Base-by-base conservation (phyloP, 1,140 invertebrate species). In the Drosophila subobscura region DNA sequence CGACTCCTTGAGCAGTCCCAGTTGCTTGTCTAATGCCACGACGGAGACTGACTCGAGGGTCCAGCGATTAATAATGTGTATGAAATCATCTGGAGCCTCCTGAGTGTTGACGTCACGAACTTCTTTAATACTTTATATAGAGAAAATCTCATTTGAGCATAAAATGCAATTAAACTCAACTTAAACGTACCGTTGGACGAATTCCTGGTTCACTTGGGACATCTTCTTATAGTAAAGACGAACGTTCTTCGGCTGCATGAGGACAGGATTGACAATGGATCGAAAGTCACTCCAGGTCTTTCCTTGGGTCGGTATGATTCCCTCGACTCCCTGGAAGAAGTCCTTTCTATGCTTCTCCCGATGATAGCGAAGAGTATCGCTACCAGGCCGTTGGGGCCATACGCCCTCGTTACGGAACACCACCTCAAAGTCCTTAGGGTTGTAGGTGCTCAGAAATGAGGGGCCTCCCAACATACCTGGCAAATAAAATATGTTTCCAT, bases 11-110 rank as follows among this genome's bases (percentile, higher is more conserved):
- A 91, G 68, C 5, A 52, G 95, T 81, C 77, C 94, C 5, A 97
- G 89, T 20, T 95, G 92, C 23, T 93, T 93, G 25, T 96, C 95
- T 52, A 96, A 88, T 10, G 95, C 95, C 2, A 97, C 93, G 5
- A 94, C 91, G 2, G 93, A 94, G 2, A 96, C 94, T 0, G 94
- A 95, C 81, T 96, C 95, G n/a, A 96, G 79, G 3, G 95, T 92
- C 94, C 95, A 95, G 77, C 94, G 93, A 73, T 95, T 95, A 54
- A 95, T 91, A 77, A 95, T 93, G 46, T 93, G 92, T 33, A 93
- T 91, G 72, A 95, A 95, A 61, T 93, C 92, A 0, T 83, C 86
- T 0, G 93, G 93, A 45, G 95, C 90, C 90, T 94, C 93, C 60
- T 92, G 25, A 0, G 73, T 93, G 33, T 92, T 90, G 41, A 91